phyloP scores from a whole-genome alignment of 2,888 invertebrate species.

The Ornithoptera priamus region DNA sequence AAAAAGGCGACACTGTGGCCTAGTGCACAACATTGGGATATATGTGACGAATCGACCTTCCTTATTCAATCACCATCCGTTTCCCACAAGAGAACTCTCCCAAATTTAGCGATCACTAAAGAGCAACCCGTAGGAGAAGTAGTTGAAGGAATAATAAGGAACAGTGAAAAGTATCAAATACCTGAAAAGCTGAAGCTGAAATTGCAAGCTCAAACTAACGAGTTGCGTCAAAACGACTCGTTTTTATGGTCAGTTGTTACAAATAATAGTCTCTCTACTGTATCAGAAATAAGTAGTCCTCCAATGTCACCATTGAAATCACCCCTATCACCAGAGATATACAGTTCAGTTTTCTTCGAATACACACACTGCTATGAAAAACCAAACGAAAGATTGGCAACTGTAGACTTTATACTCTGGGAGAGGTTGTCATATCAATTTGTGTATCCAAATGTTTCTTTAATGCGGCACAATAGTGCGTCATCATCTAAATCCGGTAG shows the following conservation, averaged over 20 bases:
- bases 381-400: conserved; percentile 54
- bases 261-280: conserved; percentile 58
- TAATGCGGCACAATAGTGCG: conserved; percentile 49
- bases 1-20: conserved; percentile 63
- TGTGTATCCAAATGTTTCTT: conserved; percentile 62
- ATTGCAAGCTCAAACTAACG: conserved; percentile 41
- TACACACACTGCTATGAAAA: conserved; percentile 51
- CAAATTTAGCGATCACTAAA: conserved; percentile 33
- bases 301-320: conserved; percentile 45
- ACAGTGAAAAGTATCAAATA: conserved; percentile 52
- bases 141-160: conserved; percentile 58
- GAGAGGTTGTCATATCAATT: conserved; percentile 58
- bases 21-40: conserved; percentile 62
- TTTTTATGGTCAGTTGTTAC: conserved; percentile 56
- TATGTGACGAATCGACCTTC: conserved; percentile 62
- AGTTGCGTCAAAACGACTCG: conserved; percentile 57
- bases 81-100: conserved; percentile 38
- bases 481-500: conserved; percentile 55
- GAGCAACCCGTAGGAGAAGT: conserved; percentile 53
- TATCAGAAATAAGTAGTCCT: conserved; percentile 59
- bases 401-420: conserved; percentile 71
- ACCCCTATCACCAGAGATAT: conserved; percentile 59
- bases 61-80: conserved; percentile 50
- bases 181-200: conserved; percentile 56
- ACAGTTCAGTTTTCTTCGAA: conserved; percentile 70